Base-by-base conservation (phyloP, 2,113 vertebrate species). In the Sitta europaea region DNA sequence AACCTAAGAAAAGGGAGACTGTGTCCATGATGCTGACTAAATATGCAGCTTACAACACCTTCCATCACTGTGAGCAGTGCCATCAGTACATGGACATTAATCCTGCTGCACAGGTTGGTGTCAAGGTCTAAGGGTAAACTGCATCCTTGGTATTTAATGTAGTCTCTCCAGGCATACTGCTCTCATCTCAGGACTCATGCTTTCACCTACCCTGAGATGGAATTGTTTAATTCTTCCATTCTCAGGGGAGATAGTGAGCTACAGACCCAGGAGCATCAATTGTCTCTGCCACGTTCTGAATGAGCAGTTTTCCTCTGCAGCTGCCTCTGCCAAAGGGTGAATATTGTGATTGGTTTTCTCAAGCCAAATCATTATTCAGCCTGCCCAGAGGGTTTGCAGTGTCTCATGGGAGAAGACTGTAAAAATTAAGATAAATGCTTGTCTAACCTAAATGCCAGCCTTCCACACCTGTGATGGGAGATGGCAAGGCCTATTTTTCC, bases 61-160 rank as follows among this genome's bases (percentile, higher is more conserved):
- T 99, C 97, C 99, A 99, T 91, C 99, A 99, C 97, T 99, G 99
- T 63, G 99, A 99, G 77, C 99, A 99, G 91, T 99, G 99, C 96
- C 99, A 99, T 86, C 98, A 98, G 81, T 99, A 99, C 90, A 99
- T 99, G 97, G 99, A 99, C 81, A 97, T 98, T 58, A 97, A 98
- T 55, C 98, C 98, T 16, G 96, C 97, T 5, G 81, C 97, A 51
- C 99, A 99, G 98, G 99, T 99, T 94, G 94, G 95, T 93, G 88
- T 78, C n/a, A 20, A 36, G 53, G 72, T 45, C 74, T 23, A 5
- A 25, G 55, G 21, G 23, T 51, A 80, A 80, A 62, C 27, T 20
- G 38, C 40, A 59, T 40, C 35, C 65, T 66, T 38, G 13, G 1
- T n/a, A 83, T 75, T 76, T 40, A 23, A 23, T 86, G 71, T 67